These are phyloP conservation scores for Nemurella pictetii DNA, from an alignment of 2,888 invertebrate species.

Conservation along the genomic window DNA sequence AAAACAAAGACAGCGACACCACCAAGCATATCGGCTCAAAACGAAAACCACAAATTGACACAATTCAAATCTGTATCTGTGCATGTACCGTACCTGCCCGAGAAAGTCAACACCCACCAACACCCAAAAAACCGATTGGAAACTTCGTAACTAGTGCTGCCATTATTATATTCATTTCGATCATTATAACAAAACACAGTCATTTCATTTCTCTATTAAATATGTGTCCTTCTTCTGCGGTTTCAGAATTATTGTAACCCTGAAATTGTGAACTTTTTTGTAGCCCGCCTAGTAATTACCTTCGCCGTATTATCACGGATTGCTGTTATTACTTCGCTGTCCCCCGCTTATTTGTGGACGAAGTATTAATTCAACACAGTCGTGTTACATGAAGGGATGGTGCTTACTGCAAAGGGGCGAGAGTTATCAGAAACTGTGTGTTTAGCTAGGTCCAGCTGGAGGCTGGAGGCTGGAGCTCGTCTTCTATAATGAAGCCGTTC, in stretches of 20 bases:
- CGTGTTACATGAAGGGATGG: constrained; percentile 16
- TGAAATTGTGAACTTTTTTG: constrained; percentile 18
- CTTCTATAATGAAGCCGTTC: not conserved
- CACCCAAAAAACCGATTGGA: not conserved
- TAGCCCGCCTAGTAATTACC: constrained; percentile 28
- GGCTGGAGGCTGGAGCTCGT: not conserved
- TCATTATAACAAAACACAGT: not conserved
- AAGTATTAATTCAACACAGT: constrained; percentile 26
- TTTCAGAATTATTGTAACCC: constrained; percentile 20
- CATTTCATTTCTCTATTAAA: constrained; percentile 6
- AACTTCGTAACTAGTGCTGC: not conserved
- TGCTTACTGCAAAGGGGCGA: not conserved
- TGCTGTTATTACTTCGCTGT: constrained; percentile 19
- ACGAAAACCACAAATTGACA: constrained; percentile 17
- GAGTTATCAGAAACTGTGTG: constrained; percentile 2
- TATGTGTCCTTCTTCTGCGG: constrained; percentile 15
- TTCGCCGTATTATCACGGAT: constrained; percentile 16
- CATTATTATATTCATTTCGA: not conserved
- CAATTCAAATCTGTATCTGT: constrained; percentile 4
- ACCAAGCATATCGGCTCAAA: not conserved
- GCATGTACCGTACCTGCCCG: not conserved
- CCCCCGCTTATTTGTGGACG: constrained; percentile 26
- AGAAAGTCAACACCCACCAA: not conserved
- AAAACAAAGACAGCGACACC: not conserved
- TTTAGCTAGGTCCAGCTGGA: not conserved